Evolutionary conservation across 2,797 vertebrate genomes (phyloP).

Genomic region (Spondyliosoma cantharus): DNA sequence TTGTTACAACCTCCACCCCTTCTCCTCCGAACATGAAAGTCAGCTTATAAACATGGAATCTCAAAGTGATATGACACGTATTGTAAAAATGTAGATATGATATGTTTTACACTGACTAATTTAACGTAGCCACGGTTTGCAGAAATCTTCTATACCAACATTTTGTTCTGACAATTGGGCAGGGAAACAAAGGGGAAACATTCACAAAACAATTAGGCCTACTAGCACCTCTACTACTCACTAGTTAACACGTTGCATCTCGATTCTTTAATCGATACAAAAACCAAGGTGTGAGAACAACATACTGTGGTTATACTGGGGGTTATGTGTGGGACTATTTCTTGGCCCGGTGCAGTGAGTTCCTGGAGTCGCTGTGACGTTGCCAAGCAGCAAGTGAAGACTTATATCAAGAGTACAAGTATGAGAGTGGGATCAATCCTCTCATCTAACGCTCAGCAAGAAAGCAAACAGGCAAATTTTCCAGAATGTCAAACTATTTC

Average conservation of each 20-base stretch:
- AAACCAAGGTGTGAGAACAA: neutral
- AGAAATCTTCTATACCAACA: no score
- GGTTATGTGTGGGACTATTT: neutral
- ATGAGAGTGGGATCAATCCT: neutral
- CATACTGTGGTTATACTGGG: neutral
- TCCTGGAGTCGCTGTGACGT: constrained; percentile 14
- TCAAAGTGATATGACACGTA: no score
- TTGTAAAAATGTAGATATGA: no score
- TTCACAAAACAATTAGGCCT: no score
- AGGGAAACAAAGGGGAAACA: no score
- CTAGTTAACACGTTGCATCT: neutral
- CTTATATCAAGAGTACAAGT: neutral
- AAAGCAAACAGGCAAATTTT: neutral
- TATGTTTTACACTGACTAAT: no score
- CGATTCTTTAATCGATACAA: neutral
- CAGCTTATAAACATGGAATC: no score
- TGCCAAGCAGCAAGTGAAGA: neutral
- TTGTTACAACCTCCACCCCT: no score
- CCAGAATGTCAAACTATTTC: neutral
- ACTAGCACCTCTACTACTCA: neutral
- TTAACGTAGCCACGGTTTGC: no score
- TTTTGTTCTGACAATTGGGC: no score
- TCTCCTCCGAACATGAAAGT: no score
- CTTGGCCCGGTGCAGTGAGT: neutral
- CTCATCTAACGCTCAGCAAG: neutral